These are phyloP conservation scores for Theristus sp. DNA, from an alignment of 2,888 invertebrate species.

Conservation along the genomic window DNA sequence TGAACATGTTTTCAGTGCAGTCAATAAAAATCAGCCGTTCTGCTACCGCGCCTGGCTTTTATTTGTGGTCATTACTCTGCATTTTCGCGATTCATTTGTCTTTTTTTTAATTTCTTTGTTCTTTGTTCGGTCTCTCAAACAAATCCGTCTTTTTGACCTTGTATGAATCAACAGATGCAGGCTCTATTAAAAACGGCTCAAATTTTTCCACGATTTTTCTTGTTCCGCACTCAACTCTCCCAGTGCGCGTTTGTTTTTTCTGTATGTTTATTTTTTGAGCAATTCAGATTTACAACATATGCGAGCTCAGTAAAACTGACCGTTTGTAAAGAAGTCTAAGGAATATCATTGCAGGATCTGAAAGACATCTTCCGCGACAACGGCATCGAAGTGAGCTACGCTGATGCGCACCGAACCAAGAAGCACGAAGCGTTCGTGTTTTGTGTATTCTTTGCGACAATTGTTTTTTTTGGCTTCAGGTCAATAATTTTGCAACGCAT, in stretches of 20 bases:
- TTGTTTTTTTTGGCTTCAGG: not conserved
- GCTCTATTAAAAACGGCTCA: too few relatives aligned
- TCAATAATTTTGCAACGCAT: not conserved
- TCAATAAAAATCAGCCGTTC: not conserved
- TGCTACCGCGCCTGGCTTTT: not conserved
- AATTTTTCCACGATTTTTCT: too few relatives aligned
- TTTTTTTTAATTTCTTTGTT: too few relatives aligned
- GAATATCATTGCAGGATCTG: constrained; percentile 50
- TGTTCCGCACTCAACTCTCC: too few relatives aligned
- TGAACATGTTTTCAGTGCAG: too few relatives aligned
- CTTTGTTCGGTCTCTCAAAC: not conserved
- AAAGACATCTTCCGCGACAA: constrained; percentile 95
- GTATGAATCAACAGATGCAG: too few relatives aligned
- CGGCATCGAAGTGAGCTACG: constrained; percentile 85
- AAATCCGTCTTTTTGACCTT: not conserved
- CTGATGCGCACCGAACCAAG: constrained; percentile 86
- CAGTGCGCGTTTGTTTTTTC: not conserved
- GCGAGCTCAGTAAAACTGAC: too few relatives aligned
- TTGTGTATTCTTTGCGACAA: not conserved
- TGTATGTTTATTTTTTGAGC: not conserved
- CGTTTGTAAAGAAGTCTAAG: too few relatives aligned
- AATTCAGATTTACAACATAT: too few relatives aligned
- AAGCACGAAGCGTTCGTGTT: constrained; percentile 49
- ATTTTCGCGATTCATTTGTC: too few relatives aligned
- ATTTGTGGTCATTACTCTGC: not conserved